Evolutionary conservation across 2,888 invertebrate genomes (phyloP).

Genomic region (Lucinisca nassula): DNA sequence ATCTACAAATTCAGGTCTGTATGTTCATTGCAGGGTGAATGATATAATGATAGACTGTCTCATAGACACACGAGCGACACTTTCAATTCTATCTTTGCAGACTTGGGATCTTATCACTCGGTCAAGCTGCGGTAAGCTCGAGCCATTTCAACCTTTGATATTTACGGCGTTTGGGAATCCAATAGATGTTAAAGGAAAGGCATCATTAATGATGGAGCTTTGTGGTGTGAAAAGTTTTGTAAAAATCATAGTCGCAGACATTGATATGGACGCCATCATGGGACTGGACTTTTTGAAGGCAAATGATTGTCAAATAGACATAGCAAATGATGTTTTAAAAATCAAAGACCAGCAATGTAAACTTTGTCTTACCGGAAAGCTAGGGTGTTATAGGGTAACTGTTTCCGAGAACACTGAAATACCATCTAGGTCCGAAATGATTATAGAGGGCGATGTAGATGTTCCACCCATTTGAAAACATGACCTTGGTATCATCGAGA

Average conservation of each 20-base stretch:
- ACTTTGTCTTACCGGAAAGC: neutral
- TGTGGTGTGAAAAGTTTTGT: neutral
- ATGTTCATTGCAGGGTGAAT: neutral
- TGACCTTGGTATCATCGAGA: neutral
- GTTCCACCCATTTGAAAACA: neutral
- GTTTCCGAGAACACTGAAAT: neutral
- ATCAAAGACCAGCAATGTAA: neutral
- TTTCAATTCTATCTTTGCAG: neutral
- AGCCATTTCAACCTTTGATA: neutral
- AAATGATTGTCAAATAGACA: neutral
- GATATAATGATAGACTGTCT: neutral
- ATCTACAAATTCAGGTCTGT: neutral
- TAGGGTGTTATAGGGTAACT: conserved; percentile 3
- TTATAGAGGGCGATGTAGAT: neutral
- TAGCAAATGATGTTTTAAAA: neutral
- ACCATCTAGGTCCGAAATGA: neutral
- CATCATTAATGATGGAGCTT: neutral
- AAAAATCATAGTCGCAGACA: neutral
- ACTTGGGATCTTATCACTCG: neutral
- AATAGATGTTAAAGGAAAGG: neutral
- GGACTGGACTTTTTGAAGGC: neutral
- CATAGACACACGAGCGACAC: neutral
- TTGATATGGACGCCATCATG: neutral
- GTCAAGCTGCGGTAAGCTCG: neutral
- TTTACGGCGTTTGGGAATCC: neutral